phyloP scores from a whole-genome alignment of 2,797 vertebrate species.

The Australoheros facetus region DNA sequence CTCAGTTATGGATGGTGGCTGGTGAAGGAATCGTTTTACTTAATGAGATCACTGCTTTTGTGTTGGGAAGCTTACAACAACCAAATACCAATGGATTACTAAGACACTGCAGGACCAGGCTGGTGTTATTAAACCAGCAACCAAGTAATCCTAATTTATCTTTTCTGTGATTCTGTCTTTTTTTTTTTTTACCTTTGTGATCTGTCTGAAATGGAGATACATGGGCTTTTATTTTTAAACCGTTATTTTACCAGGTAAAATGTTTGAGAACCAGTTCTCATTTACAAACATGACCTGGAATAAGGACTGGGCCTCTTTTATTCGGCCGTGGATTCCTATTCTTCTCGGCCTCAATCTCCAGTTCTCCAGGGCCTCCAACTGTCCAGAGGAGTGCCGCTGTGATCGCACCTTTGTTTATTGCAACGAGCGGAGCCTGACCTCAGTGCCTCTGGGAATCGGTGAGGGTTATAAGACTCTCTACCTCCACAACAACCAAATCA shows the following conservation, averaged over 20 bases:
- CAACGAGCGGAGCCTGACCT: constrained; percentile 95
- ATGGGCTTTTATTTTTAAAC: constrained; percentile 71
- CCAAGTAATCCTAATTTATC: not conserved
- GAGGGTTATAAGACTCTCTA: constrained; percentile 96
- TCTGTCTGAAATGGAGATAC: constrained; percentile 86
- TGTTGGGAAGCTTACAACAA: constrained; percentile 68
- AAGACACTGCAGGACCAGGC: constrained; percentile 44
- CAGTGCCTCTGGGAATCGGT: constrained; percentile 95
- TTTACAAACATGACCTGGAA: constrained; percentile 68
- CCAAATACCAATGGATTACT: constrained; percentile 79
- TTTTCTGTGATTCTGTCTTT: constrained; percentile 22
- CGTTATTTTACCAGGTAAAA: too few relatives aligned
- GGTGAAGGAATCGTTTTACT: constrained; percentile 76
- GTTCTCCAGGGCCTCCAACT: constrained; percentile 84
- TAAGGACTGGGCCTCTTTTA: constrained; percentile 82
- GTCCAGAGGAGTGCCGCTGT: constrained; percentile 93
- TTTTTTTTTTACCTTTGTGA: not conserved
- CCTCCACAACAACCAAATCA: constrained; percentile 98
- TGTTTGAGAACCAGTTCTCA: too few relatives aligned
- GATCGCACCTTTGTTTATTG: constrained; percentile 96
- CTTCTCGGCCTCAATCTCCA: constrained; percentile 88
- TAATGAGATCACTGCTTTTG: constrained; percentile 76
- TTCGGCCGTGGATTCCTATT: constrained; percentile 89
- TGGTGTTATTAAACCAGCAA: constrained; percentile 12
- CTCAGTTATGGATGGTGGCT: constrained; percentile 78